Evolutionary conservation across 92 coral and sea anemone genomes (phyloP), one percentile per base, ranked within the genome.

Genomic region (Actinernus sp.): DNA sequence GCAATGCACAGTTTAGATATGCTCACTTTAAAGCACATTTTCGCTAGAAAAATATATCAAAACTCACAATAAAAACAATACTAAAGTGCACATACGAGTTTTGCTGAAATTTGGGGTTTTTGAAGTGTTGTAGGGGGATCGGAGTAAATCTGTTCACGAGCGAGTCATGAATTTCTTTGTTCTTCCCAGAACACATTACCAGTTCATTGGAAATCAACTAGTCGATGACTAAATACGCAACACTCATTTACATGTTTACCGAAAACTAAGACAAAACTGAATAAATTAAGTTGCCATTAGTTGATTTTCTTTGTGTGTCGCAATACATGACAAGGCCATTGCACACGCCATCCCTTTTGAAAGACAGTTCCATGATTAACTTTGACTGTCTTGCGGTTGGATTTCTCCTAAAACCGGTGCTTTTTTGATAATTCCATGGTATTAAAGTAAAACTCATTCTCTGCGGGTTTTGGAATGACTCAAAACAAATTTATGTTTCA

Each of bases 201-300:
- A 27, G 49, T 21, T 40, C 65, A 60, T 61, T 73, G 62, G 69
- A 82, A 82, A 76, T 34, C 52, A 18, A 23, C 52, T 17, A 4
- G 8, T 45, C 18, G 52, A 8, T 45, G 21, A 8, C 52, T 8
- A 77, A 77, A 74, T 64, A 83, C 73, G 85, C 54, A 55, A 59
- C 46, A 28, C 57, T 26, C 70, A 83, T 83, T 83, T 83, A 77
- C 90, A 83, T 83, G 77, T 83, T 77, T 82, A 83, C 75, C 26
- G 34, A 40, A 38, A 33, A 71, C 61, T 20, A 30, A 68, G 86
- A 77, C 85, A 62, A 51, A 83, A 83, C 86, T 60, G 90, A 47
- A 83, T 83, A 83, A 61, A 83, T 83, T 83, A 68, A 47, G 59
- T 63, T 78, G 9, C 79, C 71, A 53, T 73, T 73, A 65, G 41